Conservation (phyloP, 1,140 invertebrate species). For the Dryas iulia region DNA sequence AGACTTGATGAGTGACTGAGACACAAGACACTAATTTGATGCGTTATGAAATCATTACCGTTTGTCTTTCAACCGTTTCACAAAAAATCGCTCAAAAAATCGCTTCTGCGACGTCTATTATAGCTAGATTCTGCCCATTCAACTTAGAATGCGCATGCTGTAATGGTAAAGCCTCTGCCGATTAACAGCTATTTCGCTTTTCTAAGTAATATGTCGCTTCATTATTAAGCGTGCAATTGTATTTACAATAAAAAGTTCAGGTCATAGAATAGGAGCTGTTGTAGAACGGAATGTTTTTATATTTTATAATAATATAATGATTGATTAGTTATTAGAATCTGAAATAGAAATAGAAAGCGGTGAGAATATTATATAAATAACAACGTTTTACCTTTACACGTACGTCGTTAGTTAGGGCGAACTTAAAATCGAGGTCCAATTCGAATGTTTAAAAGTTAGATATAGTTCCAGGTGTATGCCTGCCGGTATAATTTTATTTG, state of each 20-base stretch:
- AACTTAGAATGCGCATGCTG: neutral
- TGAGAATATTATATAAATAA: constrained; percentile 26
- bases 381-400: constrained; percentile 38
- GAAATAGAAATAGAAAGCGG: constrained; percentile 15
- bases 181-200: neutral
- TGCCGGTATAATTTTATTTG: constrained; percentile 63
- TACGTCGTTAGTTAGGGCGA: constrained; percentile 67
- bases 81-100: no score
- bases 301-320: neutral
- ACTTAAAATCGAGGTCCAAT: constrained; percentile 77
- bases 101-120: no score
- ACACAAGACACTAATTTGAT: no score
- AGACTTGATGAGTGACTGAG: no score
- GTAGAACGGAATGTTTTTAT: constrained; percentile 18
- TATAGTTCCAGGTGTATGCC: constrained; percentile 57
- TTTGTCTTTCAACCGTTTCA: no score
- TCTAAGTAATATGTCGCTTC: neutral
- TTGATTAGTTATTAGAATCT: constrained; percentile 14
- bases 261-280: neutral
- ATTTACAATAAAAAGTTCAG: neutral
- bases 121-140: no score
- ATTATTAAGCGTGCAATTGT: neutral
- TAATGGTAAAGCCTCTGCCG: neutral
- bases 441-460: constrained; percentile 67
- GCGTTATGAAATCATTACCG: no score